Evolutionary conservation across 2,113 vertebrate genomes (phyloP).

Genomic region (Pristiophorus japonicus): DNA sequence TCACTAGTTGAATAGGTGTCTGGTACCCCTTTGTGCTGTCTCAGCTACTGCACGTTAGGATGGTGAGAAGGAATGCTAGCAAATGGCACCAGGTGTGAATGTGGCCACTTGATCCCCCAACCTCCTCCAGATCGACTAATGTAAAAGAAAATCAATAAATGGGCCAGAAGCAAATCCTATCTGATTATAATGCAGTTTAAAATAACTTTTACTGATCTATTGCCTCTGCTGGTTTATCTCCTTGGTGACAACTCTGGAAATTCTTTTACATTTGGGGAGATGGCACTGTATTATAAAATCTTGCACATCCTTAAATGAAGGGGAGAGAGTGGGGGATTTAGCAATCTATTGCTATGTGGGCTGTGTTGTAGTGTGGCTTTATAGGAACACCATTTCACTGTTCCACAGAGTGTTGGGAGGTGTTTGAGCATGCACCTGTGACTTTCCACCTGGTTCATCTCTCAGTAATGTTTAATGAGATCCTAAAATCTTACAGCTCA

Average conservation of each 20-base stretch:
- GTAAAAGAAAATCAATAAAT: not conserved
- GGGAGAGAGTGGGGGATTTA: not conserved
- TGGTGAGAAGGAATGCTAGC: not conserved
- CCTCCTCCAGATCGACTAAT: not conserved
- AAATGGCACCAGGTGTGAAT: not conserved
- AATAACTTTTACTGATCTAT: not conserved
- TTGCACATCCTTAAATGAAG: not conserved
- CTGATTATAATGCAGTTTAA: not conserved
- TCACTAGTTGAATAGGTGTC: not conserved
- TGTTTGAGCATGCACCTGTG: not conserved
- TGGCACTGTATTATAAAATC: not conserved
- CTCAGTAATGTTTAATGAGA: not conserved
- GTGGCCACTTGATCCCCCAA: not conserved
- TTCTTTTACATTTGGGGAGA: not conserved
- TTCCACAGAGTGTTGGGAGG: not conserved
- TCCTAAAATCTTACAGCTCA: not conserved
- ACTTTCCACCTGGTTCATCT: not conserved
- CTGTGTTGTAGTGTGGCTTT: not conserved
- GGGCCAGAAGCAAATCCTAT: too few species aligned
- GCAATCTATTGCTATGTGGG: not conserved
- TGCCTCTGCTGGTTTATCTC: not conserved
- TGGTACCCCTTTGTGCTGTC: not conserved
- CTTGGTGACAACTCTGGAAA: not conserved
- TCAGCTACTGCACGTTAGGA: not conserved
- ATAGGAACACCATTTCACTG: not conserved